Base-by-base conservation (phyloP, 2,113 vertebrate genomes). In the Dasypus novemcinctus region DNA sequence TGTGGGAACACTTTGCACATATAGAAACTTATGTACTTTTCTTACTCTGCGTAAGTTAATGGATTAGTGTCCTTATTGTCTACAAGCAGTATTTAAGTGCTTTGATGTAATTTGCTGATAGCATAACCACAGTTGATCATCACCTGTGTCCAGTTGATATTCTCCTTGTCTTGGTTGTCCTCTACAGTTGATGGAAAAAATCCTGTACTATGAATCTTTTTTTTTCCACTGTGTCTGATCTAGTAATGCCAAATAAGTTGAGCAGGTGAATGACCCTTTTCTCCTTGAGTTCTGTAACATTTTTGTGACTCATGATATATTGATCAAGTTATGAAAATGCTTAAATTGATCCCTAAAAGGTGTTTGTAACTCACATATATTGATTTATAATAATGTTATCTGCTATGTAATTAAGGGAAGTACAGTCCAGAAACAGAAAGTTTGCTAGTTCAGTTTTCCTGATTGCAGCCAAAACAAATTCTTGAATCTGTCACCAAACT, bases 181-280 rank as follows among this genome's bases (percentile, higher is more conserved):
- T 64, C 72, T 95, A 90, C 94, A 93, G 68, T 93, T 95, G 88
- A 38, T 83, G 74, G 72, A 18, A 95, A 75, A 91, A n/a, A n/a
- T 92, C 43, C 74, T 72, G 71, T 1, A 52, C 31, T 84, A 31
- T 41, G 64, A 57, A 54, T 74, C 38, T 59, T 87, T 49, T 84
- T 36, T 57, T 38, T 59, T 29, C 14, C 14, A 36, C 25, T 36
- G 36, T 33, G 12, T 25, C 7, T 87, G 10, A 11, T 41, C 33
- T 72, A 25, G 10, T 31, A 21, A 41, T 52, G 41, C 66, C 59
- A 14, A 43, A 0, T 63, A 57, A 78, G 15, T 90, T 41, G 57
- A 90, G 29, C 38, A 43, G 38, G 46, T 96, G 54, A 72, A 23
- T 69, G 49, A 79, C 17, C 93, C 0, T 43, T 15, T 52, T 82